phyloP scores from a whole-genome alignment of 2,888 invertebrate genomes.

The Congeria kusceri region DNA sequence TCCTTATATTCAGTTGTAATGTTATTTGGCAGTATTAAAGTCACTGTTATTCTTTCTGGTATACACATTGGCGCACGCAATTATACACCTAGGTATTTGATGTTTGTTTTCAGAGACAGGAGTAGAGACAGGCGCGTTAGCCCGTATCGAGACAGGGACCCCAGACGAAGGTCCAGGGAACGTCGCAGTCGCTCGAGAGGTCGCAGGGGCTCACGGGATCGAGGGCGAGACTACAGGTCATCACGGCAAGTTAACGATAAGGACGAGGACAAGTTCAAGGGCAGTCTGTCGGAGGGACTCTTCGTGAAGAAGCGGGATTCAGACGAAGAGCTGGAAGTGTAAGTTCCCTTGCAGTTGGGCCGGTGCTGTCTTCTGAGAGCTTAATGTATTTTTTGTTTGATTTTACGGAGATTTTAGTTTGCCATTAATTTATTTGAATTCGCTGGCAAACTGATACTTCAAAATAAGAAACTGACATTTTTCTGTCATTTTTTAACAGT shows the following conservation, averaged over 20 bases:
- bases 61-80: no score
- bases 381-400: no score
- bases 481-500: no score
- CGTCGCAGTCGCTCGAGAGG: conserved; percentile 34
- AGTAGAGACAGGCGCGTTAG: conserved; percentile 1
- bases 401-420: no score
- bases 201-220: conserved; percentile 33
- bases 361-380: no score
- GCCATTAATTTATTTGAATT: no score
- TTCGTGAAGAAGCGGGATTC: conserved; percentile 88
- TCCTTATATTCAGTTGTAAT: no score
- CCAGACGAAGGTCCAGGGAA: conserved; percentile 41
- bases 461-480: no score
- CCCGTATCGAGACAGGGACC: neutral
- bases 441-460: no score
- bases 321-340: conserved; percentile 78
- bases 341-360: conserved; percentile 24
- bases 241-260: conserved; percentile 56
- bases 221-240: conserved; percentile 61
- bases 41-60: no score
- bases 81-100: no score
- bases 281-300: conserved; percentile 92
- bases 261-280: conserved; percentile 87
- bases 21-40: no score
- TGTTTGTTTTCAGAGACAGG: conserved; percentile 19